Conservation (phyloP, 1,140 invertebrate species). For the Drosophila cardini region DNA sequence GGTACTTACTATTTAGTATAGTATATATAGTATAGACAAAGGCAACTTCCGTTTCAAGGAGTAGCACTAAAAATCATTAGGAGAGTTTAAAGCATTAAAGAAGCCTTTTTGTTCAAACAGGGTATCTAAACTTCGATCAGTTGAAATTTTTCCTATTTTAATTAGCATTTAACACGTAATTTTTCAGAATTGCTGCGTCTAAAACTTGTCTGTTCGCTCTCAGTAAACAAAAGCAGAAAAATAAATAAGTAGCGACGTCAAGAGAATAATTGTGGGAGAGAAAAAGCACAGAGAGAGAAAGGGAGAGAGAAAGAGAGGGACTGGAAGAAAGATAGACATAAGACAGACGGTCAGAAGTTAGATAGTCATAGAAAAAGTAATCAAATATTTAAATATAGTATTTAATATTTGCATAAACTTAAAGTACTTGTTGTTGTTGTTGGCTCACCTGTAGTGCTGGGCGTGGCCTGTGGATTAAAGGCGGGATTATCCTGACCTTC, state of each 20-base stretch:
- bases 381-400: slow-evolving; percentile 12
- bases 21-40: too few species aligned
- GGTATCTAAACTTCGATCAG: neutral
- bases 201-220: slow-evolving; percentile 11
- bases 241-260: slow-evolving; percentile 1
- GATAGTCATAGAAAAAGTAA: neutral
- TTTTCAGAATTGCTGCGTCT: neutral
- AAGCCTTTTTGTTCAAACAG: neutral
- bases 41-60: too few species aligned
- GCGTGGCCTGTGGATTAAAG: slow-evolving; percentile 46
- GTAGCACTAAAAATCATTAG: too few species aligned
- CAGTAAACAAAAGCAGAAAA: slow-evolving; percentile 26
- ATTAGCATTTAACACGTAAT: slow-evolving; percentile 15
- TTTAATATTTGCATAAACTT: neutral
- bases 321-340: slow-evolving; percentile 7
- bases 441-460: slow-evolving; percentile 60
- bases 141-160: neutral
- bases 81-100: too few species aligned
- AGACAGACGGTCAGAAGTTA: neutral
- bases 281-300: neutral
- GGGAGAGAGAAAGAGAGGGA: neutral
- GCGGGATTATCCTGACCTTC: slow-evolving; percentile 74
- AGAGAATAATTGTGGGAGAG: neutral
- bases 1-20: too few species aligned
- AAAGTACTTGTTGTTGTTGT: neutral